These are phyloP conservation scores for Galaxea fascicularis DNA, from an alignment of 92 coral and sea anemone genomes.

Conservation along the genomic window DNA sequence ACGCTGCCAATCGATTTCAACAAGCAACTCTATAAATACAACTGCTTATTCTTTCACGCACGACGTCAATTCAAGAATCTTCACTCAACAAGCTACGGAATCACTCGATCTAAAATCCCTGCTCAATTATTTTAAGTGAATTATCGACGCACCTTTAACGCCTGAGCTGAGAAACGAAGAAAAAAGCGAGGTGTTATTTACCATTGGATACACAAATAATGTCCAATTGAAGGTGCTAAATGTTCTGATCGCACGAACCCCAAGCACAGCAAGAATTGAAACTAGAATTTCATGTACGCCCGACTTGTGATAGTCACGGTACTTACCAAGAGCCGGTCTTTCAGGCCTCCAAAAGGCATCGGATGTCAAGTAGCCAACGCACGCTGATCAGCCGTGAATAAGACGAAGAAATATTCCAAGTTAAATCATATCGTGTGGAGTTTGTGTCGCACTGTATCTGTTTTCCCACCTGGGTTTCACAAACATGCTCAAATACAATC, in stretches of 20 bases:
- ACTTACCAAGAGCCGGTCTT: slow-evolving; percentile 79
- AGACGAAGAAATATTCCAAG: neutral
- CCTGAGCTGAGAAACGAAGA: neutral
- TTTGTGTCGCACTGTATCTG: slow-evolving; percentile 4
- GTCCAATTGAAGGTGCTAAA: neutral
- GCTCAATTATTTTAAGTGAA: slow-evolving; percentile 2
- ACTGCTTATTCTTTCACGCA: neutral
- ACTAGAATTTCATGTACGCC: neutral
- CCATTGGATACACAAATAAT: neutral
- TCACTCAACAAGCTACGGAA: neutral
- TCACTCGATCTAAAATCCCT: neutral
- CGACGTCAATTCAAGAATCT: neutral
- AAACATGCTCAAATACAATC: slow-evolving; percentile 13
- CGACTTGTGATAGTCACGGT: neutral
- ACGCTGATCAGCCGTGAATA: neutral
- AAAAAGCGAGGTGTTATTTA: neutral
- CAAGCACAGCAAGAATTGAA: neutral
- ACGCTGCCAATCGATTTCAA: no score
- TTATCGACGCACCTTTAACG: neutral
- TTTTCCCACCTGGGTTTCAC: slow-evolving; percentile 34
- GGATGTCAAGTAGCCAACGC: neutral
- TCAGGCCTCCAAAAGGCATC: slow-evolving; percentile 73
- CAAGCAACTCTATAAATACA: no score
- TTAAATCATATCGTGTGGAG: slow-evolving; percentile 1
- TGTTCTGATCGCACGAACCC: neutral